A percentile compares a stretch with the other conserved stretches of the same genome.
Evolutionary conservation across 2,113 vertebrate genomes (phyloP).

Genomic region (Dissostichus mawsoni): DNA sequence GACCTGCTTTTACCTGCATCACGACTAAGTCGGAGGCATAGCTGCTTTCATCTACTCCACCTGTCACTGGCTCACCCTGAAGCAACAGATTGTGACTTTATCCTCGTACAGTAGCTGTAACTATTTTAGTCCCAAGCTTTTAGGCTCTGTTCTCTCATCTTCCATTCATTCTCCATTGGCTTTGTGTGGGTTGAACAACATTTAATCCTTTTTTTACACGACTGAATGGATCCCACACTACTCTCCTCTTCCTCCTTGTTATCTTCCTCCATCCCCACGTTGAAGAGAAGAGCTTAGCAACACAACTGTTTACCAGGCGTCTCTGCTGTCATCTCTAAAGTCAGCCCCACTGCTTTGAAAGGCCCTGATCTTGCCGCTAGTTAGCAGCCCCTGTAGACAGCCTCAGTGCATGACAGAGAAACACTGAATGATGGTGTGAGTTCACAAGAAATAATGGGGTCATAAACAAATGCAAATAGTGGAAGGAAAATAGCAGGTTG

Average conservation of each 20-base stretch:
- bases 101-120: conserved; percentile 39
- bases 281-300: conserved; percentile 51
- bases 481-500: conserved; percentile 53
- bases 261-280: conserved; percentile 40
- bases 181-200: conserved; percentile 30
- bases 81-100: conserved; percentile 55
- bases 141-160: conserved; percentile 48
- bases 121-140: conserved; percentile 48
- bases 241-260: conserved; percentile 34
- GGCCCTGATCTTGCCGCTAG: conserved; percentile 74
- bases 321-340: conserved; percentile 85
- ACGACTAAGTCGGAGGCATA: conserved; percentile 18
- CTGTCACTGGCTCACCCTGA: conserved; percentile 45
- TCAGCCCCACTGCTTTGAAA: conserved; percentile 86
- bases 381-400: conserved; percentile 67
- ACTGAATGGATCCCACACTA: conserved; percentile 28
- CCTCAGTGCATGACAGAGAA: conserved; percentile 52
- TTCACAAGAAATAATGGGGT: conserved; percentile 70
- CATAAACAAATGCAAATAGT: conserved; percentile 59
- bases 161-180: conserved; percentile 58
- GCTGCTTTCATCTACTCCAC: conserved; percentile 40
- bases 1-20: conserved; percentile 50
- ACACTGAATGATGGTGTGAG: conserved; percentile 33
- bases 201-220: conserved; percentile 23
- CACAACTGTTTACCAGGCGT: conserved; percentile 64